A percentile compares a stretch with the other conserved stretches of the same genome.
These are phyloP conservation scores for Aspidoscelis tigris DNA, from an alignment of 2,113 vertebrate species.

Conservation along the genomic window DNA sequence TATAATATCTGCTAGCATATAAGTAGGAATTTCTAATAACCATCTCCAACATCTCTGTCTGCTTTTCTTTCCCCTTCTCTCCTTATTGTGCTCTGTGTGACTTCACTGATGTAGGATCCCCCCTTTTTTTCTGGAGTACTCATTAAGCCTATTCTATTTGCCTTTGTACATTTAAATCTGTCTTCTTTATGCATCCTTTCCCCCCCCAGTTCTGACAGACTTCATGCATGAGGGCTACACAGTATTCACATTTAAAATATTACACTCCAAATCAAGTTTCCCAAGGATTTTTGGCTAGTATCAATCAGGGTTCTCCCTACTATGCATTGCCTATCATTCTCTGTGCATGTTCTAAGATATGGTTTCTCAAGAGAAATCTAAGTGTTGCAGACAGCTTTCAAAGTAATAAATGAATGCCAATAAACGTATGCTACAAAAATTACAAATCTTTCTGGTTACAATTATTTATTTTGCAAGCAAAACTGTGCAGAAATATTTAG, in stretches of 20 bases:
- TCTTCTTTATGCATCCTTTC: constrained; percentile 26
- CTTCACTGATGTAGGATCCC: background rate
- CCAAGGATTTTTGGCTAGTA: constrained; percentile 2
- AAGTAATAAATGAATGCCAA: constrained; percentile 39
- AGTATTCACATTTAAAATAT: constrained; percentile 18
- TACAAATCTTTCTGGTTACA: constrained; percentile 28
- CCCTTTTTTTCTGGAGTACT: constrained; percentile 6
- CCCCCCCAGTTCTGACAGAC: constrained; percentile 14
- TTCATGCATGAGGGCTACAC: constrained; percentile 23
- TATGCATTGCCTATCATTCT: constrained; percentile 43
- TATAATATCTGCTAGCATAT: constrained; percentile 5
- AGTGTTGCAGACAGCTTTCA: constrained; percentile 47
- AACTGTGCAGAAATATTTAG: constrained; percentile 4
- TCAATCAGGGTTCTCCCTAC: constrained; percentile 54
- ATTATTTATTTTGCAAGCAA: constrained; percentile 26
- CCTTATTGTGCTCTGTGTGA: constrained; percentile 6
- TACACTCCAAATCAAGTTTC: constrained; percentile 38
- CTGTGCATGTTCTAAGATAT: constrained; percentile 24
- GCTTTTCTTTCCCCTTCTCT: constrained; percentile 30
- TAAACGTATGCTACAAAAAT: constrained; percentile 39
- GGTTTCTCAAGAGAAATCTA: constrained; percentile 37
- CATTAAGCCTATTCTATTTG: constrained; percentile 30
- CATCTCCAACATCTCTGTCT: constrained; percentile 16
- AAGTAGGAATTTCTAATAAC: constrained; percentile 29
- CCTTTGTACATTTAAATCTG: constrained; percentile 15